Base-by-base conservation (phyloP, 2,888 invertebrate species). In the Leptopterna dolabrata region DNA sequence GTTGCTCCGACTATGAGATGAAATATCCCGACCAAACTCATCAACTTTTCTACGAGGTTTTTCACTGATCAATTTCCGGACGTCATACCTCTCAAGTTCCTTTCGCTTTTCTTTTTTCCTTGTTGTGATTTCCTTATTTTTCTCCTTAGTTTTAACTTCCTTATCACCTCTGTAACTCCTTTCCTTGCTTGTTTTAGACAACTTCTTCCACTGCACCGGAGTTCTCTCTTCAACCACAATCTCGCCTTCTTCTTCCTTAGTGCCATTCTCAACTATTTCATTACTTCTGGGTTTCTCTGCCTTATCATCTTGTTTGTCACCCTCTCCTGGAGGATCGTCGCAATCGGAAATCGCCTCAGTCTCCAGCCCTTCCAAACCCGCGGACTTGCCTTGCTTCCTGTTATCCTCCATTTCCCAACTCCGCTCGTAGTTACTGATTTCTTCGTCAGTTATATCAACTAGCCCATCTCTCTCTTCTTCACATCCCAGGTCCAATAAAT, bases 51-150 rank as follows among this genome's bases (percentile, higher is more conserved):
- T 93, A 76, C 91, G 90, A 0, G 95, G 94, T 90, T 95, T 94
- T 89, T 95, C 95, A 6, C 95, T 94, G 11, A 97, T 95, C 19
- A 97, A 92, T 88, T 95, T 95, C 63, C 97, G 93, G 13, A 97
- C 97, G 92, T 97, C 95, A 91, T 97, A 97, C 2, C 97, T 93
- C 90, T 95, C 96, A 81, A 97, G 92, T 90, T 97, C 97, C 91
- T 96, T 95, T 19, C 96, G 93, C 90, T 95, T 96, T 86, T 94
- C 92, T 88, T 91, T 92, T 88, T 91, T 92, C 45, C 90, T 91
- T 27, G 90, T 90, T 76, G 90, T 91, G 63, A 92, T 91, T 91
- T 92, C 93, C 87, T 90, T 91, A 88, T 90, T 91, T 11, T 90
- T 89, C 89, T 90, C 90, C 71, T 91, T 90, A 91, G 93, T 90